Base-by-base conservation (phyloP, 2,888 invertebrate species). In the Alentia gelatinosa region DNA sequence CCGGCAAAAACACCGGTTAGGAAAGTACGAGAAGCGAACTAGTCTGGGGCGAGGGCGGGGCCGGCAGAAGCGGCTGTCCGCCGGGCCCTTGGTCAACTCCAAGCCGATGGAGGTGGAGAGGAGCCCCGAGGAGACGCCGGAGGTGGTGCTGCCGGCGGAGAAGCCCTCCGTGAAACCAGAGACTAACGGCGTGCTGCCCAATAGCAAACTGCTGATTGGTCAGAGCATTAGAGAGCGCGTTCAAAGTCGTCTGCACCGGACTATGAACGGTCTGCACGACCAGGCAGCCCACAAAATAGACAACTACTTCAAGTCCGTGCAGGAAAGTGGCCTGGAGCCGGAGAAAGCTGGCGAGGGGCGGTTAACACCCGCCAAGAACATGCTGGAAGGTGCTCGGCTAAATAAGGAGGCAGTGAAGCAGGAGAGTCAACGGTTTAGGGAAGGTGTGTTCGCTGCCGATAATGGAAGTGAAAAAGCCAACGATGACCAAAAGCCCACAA, bases 201-300 rank as follows among this genome's bases (percentile, higher is more conserved):
- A 79, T 12, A 89, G 91, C 12, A 56, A 90, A 37, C 56, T 92
- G 3, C 90, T 92, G 26, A 63, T 92, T 9, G 90, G 79, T 0
- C 50, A 86, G 26, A 88, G 63, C 35, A 91, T 92, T 56, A 83
- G 83, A 30, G 90, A 92, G 19, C 90, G 91, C 33, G 91, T 92
- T 1, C 89, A 92, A 23, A 89, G 91, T 30, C 47, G 90, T 15
- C 63, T 92, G 23, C 74, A 79, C 33, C 9, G 50, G 42, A 40
- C 86, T 12, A 86, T 86, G 23, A 86, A 86, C 26, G 86, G 86
- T 26, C 47, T 90, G 1, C 79, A 47, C 12, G 79, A 75, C 7
- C 90, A 75, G 35, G 42, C 75, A 23, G 39, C 35, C 15, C 90
- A 33, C 30, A 90, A 90, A 47, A 74, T 75, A 5, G 79, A 79